These are phyloP conservation scores for Apodemia duryi DNA, from an alignment of 2,888 invertebrate genomes.

Conservation along the genomic window DNA sequence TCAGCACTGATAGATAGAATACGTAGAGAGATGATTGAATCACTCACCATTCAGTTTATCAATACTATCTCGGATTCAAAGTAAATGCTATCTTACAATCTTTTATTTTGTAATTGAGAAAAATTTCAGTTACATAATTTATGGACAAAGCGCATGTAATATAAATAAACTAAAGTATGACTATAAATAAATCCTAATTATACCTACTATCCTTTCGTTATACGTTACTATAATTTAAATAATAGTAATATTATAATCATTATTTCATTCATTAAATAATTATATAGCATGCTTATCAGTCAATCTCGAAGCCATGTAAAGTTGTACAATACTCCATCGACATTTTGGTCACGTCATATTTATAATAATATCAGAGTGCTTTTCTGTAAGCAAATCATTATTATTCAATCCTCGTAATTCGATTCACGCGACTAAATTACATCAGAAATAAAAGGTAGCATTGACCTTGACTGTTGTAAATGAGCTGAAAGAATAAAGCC, in stretches of 20 bases:
- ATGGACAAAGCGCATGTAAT: too few species aligned
- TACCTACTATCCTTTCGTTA: background rate
- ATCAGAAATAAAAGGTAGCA: conserved; percentile 6
- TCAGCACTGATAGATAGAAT: too few species aligned
- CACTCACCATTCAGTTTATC: too few species aligned
- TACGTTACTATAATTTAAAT: conserved; percentile 19
- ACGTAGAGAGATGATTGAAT: too few species aligned
- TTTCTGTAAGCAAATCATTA: conserved; percentile 11
- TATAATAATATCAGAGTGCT: conserved; percentile 17
- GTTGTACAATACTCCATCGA: conserved; percentile 17
- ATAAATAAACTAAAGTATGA: too few species aligned
- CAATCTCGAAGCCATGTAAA: conserved; percentile 22
- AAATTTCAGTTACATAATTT: too few species aligned
- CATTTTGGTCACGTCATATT: conserved; percentile 20
- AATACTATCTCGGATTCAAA: too few species aligned
- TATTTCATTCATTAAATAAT: conserved; percentile 35
- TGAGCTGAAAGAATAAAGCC: background rate
- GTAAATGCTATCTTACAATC: too few species aligned
- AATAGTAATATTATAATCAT: conserved; percentile 19
- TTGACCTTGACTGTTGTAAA: conserved; percentile 16
- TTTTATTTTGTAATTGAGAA: too few species aligned
- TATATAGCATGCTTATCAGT: conserved; percentile 34
- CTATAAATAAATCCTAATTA: too few species aligned
- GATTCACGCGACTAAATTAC: conserved; percentile 13
- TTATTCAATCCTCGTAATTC: conserved; percentile 15